Base-by-base conservation (phyloP, 1,140 invertebrate species). In the Dendrolimus punctatus region DNA sequence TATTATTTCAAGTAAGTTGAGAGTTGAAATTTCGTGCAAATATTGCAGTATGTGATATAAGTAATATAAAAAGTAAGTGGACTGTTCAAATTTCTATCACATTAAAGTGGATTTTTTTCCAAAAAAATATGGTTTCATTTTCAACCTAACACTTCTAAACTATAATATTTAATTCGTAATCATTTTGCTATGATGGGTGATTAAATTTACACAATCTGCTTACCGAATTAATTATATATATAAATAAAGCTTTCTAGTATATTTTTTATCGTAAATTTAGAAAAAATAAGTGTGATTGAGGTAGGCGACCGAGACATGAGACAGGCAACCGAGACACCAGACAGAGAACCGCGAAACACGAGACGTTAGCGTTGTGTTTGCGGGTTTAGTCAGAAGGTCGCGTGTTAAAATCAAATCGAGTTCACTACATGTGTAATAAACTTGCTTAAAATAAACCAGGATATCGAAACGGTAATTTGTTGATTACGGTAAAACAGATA, bases 151-250 rank as follows among this genome's bases (percentile, higher is more conserved):
- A 23, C 40, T 40, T 55, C 44, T 55, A 58, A 54, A 54, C 56
- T 61, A n/a, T n/a, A 53, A 59, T 48, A 53, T 57, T 53, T 45
- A 52, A 8, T 48, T 49, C 7, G 8, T 8, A 39, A 23, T 36
- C 41, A 39, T 50, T 62, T 57, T 46, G 43, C 49, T 64, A 41
- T 49, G 58, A 57, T 70, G 66, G 64, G 76, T 80, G 75, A 80
- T 82, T 80, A 67, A 81, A 74, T 73, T 75, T 63, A 74, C 66
- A 73, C 75, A 79, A 70, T 81, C 78, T 80, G 75, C 76, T 82
- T 82, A 82, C 79, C 64, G 54, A 51, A 42, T 36, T 40, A 10
- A 56, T 64, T 60, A 55, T 45, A 55, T 51, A 64, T 66, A 58
- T 60, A 45, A 44, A 54, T 53, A 23, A 23, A 23, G 23, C 3